phyloP scores from a whole-genome alignment of 64 coral and sea anemone genomes.

The Cladopsammia gracilis region DNA sequence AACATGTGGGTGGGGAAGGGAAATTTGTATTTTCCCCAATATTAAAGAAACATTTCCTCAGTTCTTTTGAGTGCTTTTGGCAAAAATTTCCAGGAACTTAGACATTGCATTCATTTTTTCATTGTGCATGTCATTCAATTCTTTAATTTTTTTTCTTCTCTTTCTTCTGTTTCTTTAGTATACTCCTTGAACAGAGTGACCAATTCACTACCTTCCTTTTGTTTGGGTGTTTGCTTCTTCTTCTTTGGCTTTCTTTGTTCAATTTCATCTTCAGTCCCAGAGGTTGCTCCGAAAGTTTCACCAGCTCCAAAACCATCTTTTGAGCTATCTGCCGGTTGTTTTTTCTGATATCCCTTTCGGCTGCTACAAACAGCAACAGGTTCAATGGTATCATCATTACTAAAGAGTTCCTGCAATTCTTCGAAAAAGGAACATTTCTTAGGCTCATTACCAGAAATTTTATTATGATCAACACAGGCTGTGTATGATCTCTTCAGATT shows the following conservation, averaged over 20 bases:
- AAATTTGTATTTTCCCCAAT: too few relatives aligned
- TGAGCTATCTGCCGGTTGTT: background rate
- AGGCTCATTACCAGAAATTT: conserved; percentile 26
- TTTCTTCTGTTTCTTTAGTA: conserved; percentile 17
- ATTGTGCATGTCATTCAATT: background rate
- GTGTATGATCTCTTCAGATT: conserved; percentile 48
- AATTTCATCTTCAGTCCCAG: too few relatives aligned
- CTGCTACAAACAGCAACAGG: conserved; percentile 18
- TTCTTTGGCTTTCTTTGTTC: background rate
- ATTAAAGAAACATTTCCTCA: too few relatives aligned
- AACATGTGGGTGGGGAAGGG: too few relatives aligned
- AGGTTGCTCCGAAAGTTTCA: too few relatives aligned
- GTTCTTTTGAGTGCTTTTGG: too few relatives aligned
- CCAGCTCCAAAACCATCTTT: background rate
- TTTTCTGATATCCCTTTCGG: background rate
- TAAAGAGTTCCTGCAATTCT: conserved; percentile 21
- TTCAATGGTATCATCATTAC: background rate
- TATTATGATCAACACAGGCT: conserved; percentile 51
- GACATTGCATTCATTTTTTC: too few relatives aligned
- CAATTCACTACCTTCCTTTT: background rate
- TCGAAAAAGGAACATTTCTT: conserved; percentile 30
- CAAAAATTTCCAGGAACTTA: too few relatives aligned
- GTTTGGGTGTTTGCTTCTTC: background rate
- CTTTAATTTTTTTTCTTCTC: conserved; percentile 8
- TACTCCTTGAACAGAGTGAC: conserved; percentile 10